phyloP scores from a whole-genome alignment of 1,140 invertebrate species.

The Nylanderia fulva region DNA sequence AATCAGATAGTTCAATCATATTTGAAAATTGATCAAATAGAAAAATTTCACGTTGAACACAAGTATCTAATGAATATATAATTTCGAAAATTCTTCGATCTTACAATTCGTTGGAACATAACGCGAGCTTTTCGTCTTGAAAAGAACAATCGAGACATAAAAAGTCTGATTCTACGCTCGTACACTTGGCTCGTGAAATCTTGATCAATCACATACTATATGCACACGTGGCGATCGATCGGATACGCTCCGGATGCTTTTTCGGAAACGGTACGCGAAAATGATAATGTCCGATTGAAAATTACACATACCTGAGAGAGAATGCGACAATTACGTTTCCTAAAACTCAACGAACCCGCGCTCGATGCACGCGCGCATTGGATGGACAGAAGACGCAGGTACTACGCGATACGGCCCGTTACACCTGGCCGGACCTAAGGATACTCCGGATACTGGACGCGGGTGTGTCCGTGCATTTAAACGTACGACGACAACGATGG shows the following conservation, averaged over 20 bases:
- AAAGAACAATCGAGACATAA: background rate
- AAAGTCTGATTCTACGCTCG: background rate
- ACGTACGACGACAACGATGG: conserved; percentile 48
- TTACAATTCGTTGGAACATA: too few relatives aligned
- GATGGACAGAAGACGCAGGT: conserved; percentile 73
- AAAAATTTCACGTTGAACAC: background rate
- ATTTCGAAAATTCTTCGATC: background rate
- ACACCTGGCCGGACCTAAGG: conserved; percentile 66
- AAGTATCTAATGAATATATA: background rate
- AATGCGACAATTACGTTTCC: conserved; percentile 72
- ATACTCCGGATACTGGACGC: conserved; percentile 58
- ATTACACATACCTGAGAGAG: conserved; percentile 73
- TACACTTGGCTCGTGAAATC: background rate
- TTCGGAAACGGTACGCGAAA: conserved; percentile 32
- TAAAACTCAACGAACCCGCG: conserved; percentile 74
- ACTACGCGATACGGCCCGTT: conserved; percentile 63
- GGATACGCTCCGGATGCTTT: conserved; percentile 26
- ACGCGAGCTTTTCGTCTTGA: background rate
- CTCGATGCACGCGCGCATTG: conserved; percentile 68
- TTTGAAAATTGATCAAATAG: background rate
- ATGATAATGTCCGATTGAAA: background rate
- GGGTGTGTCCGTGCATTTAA: conserved; percentile 66
- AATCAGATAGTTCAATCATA: background rate
- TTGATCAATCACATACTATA: background rate
- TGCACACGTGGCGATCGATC: conserved; percentile 34